Evolutionary conservation across 2,113 vertebrate species (phyloP), one percentile per base, ranked within the genome.

Genomic region (Microtus pennsylvanicus): DNA sequence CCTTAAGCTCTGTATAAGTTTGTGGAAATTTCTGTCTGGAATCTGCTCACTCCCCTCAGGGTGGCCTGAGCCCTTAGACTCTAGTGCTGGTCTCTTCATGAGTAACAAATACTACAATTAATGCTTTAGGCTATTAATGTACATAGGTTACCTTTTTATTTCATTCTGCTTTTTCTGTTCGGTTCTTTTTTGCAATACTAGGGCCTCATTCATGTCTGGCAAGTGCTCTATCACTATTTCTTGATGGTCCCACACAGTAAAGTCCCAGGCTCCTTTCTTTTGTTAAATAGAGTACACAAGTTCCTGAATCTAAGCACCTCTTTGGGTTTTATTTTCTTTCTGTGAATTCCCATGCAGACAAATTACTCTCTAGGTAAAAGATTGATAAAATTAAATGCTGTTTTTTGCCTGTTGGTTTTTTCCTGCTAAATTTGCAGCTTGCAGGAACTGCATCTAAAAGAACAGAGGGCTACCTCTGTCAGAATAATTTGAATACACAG

Each of bases 301-400:
- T 10, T 45, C 50, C 83, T 75, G 45, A 74, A 17, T 82, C 52
- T 24, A 91, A 90, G 3, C 3, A 45, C 7, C 45, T 52, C 38
- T 61, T 86, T 82, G 42, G n/a, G 58, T 82, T 92, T 94, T 24
- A 76, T 82, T 90, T 42, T 72, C 7, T 89, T 96, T 72, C 65
- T 85, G 55, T 69, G 33, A 95, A 95, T 61, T 82, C 22, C 58
- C 17, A 22, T 13, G 45, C 50, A 82, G 28, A 80, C 45, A 87
- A 92, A 90, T 89, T 80, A 42, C 28, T 45, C 19, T 47, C 19
- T 75, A 7, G n/a, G 17, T 42, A 87, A 85, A 65, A 82, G 42
- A 94, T 35, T 89, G 77, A 77, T 82, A 89, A 72, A 70, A 87
- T 14, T 50, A 11, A 45, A 50, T 77, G 26, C 9, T 55, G 61